These are phyloP conservation scores for Drosophila seguyi DNA, from an alignment of 1,140 invertebrate species.

Conservation along the genomic window DNA sequence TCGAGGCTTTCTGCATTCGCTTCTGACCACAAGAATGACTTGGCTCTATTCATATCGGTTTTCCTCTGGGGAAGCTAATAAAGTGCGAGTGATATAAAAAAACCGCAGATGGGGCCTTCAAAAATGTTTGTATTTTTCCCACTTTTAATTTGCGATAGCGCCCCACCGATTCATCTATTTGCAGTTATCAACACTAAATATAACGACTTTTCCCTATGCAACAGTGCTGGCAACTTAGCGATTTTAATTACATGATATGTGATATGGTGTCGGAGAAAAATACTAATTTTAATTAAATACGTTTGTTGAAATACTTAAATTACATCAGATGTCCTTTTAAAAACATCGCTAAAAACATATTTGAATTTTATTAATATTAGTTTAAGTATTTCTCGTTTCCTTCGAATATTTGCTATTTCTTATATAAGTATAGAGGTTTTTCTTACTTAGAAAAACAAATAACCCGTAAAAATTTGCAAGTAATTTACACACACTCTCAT, in stretches of 20 bases:
- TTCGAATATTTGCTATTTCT: too few species aligned
- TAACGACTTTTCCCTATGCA: conserved; percentile 9
- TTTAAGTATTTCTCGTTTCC: too few species aligned
- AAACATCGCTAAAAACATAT: too few species aligned
- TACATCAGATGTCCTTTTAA: too few species aligned
- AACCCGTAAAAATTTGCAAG: too few species aligned
- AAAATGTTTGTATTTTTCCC: neutral
- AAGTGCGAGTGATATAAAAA: conserved; percentile 35
- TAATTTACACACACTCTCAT: too few species aligned
- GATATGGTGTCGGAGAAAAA: too few species aligned
- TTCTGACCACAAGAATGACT: conserved; percentile 23
- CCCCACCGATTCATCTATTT: conserved; percentile 6
- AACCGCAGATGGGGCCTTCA: conserved; percentile 48
- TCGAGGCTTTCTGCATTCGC: neutral
- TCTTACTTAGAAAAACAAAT: too few species aligned
- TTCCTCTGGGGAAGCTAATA: conserved; percentile 36
- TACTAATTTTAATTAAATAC: too few species aligned
- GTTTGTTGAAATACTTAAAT: too few species aligned
- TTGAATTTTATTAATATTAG: too few species aligned
- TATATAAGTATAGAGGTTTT: too few species aligned
- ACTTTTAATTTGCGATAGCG: conserved; percentile 13
- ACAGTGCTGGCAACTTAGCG: conserved; percentile 2
- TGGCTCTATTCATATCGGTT: conserved; percentile 36
- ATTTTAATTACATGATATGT: neutral
- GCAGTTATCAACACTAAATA: conserved; percentile 45